phyloP scores from a whole-genome alignment of 1,140 invertebrate species.

The Gonioctena quinquepunctata region DNA sequence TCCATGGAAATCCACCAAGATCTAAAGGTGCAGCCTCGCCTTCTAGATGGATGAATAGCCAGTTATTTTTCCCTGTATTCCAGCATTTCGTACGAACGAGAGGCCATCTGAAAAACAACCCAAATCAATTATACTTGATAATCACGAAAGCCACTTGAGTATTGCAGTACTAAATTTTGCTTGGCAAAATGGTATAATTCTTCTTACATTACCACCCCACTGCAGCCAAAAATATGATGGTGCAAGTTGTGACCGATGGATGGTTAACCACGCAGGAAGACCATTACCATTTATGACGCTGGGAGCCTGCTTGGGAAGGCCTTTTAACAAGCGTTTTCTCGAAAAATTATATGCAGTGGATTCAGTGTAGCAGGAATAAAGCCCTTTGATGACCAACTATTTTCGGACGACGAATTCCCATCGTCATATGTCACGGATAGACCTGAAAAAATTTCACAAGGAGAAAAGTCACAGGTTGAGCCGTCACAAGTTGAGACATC shows the following conservation, averaged over 20 bases:
- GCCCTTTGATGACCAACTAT: slow-evolving; percentile 21
- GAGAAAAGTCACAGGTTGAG: no score
- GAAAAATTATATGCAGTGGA: slow-evolving; percentile 19
- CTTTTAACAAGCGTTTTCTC: slow-evolving; percentile 19
- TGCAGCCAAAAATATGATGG: slow-evolving; percentile 17
- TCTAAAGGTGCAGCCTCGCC: slow-evolving; percentile 52
- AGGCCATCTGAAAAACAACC: slow-evolving; percentile 48
- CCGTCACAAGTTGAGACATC: no score
- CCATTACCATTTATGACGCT: slow-evolving; percentile 15
- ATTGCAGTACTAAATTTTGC: no score
- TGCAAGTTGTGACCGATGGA: neutral
- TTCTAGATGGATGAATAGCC: slow-evolving; percentile 59
- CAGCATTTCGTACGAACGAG: slow-evolving; percentile 48
- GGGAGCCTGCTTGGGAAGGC: slow-evolving; percentile 16
- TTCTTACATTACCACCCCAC: slow-evolving; percentile 12
- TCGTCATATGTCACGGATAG: slow-evolving; percentile 17
- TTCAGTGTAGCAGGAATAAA: slow-evolving; percentile 22
- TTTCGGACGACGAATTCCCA: slow-evolving; percentile 18
- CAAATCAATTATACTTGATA: slow-evolving; percentile 54
- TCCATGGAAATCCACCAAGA: slow-evolving; percentile 45
- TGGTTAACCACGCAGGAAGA: slow-evolving; percentile 14
- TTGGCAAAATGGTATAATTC: neutral
- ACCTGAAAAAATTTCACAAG: no score
- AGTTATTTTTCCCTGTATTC: slow-evolving; percentile 54
- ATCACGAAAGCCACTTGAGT: no score